These are phyloP conservation scores for Catocala fraxini DNA, from an alignment of 2,888 invertebrate species.

Conservation along the genomic window DNA sequence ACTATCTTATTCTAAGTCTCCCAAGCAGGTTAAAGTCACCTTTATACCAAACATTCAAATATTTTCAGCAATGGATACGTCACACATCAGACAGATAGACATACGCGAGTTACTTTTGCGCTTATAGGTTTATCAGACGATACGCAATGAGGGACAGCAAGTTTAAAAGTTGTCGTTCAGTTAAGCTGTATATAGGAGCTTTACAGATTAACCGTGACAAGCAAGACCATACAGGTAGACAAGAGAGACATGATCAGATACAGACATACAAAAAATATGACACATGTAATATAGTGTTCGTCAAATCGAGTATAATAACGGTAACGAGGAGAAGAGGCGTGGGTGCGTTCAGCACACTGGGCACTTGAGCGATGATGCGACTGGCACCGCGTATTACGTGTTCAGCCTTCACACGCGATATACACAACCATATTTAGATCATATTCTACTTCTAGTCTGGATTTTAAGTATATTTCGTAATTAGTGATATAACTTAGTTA, in stretches of 20 bases:
- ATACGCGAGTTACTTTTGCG: too few species aligned
- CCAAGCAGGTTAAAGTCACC: too few species aligned
- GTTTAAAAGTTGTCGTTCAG: too few species aligned
- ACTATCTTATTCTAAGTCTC: too few species aligned
- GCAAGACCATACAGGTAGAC: background rate
- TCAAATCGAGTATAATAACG: slow-evolving; percentile 29
- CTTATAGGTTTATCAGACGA: too few species aligned
- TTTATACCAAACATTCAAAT: too few species aligned
- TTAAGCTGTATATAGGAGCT: too few species aligned
- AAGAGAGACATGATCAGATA: background rate
- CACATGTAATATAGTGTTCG: slow-evolving; percentile 22
- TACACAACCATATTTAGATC: slow-evolving; percentile 1
- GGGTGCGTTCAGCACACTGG: slow-evolving; percentile 25
- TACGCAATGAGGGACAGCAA: too few species aligned
- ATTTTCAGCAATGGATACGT: too few species aligned
- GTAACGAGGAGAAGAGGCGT: slow-evolving; percentile 17
- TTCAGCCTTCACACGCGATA: slow-evolving; percentile 52
- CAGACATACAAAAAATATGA: slow-evolving; percentile 2
- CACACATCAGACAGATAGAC: too few species aligned
- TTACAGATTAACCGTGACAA: too few species aligned
- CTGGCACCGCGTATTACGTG: slow-evolving; percentile 44
- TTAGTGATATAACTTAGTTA: background rate
- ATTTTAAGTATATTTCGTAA: background rate
- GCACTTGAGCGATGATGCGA: slow-evolving; percentile 57
- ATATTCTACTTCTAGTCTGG: too few species aligned